phyloP scores from a whole-genome alignment of 2,113 vertebrate genomes.

The Dendropsophus ebraccatus region DNA sequence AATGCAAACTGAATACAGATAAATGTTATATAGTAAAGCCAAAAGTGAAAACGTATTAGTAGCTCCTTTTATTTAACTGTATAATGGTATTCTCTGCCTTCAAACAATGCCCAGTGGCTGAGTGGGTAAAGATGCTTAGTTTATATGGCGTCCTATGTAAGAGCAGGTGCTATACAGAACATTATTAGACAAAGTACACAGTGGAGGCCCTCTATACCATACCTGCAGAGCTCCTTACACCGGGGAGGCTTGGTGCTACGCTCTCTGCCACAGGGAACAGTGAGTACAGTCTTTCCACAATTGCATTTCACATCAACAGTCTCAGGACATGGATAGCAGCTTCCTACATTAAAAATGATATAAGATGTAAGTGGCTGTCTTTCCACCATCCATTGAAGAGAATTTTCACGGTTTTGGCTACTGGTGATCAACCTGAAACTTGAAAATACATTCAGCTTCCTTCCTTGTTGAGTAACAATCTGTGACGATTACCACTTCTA shows the following conservation, averaged over 20 bases:
- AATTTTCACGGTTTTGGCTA: too few species aligned
- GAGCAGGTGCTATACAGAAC: not conserved
- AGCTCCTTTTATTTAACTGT: not conserved
- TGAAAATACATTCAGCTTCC: too few species aligned
- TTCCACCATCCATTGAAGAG: not conserved
- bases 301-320: constrained; percentile 81
- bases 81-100: not conserved
- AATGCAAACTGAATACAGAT: not conserved
- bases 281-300: constrained; percentile 78
- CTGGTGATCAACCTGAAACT: too few species aligned
- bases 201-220: constrained; percentile 45
- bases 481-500: too few species aligned
- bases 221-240: constrained; percentile 86
- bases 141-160: too few species aligned
- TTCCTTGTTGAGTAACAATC: too few species aligned
- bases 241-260: constrained; percentile 82
- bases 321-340: constrained; percentile 88
- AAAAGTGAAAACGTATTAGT: not conserved
- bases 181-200: not conserved
- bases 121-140: too few species aligned
- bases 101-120: not conserved
- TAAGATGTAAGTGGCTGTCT: not conserved
- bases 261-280: constrained; percentile 86
- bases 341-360: constrained; percentile 70
- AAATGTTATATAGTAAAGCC: not conserved